These are phyloP conservation scores for Coracias cyanogaster DNA, from an alignment of 2,797 vertebrate genomes.

Conservation along the genomic window DNA sequence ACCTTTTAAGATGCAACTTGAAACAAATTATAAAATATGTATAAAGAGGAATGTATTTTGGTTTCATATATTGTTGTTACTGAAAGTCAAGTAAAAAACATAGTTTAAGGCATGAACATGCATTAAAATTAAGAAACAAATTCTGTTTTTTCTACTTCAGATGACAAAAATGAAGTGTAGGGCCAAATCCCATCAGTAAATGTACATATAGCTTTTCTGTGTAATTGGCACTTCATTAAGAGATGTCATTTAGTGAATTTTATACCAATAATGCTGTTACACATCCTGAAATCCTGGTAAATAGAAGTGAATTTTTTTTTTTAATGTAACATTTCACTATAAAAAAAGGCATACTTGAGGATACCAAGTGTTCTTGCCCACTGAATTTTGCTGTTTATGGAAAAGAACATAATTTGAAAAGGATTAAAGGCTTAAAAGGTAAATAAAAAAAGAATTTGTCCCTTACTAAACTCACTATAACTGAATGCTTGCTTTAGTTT, in stretches of 20 bases:
- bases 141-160: slow-evolving; percentile 22
- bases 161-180: not conserved
- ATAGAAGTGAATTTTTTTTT: not conserved
- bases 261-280: not conserved
- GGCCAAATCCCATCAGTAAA: not conserved
- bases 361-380: not conserved
- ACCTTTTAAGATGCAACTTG: slow-evolving; percentile 77
- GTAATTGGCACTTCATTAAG: not conserved
- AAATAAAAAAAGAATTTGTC: slow-evolving; percentile 29
- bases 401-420: slow-evolving; percentile 31
- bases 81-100: slow-evolving; percentile 82
- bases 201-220: not conserved
- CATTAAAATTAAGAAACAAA: slow-evolving; percentile 65
- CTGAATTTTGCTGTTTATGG: slow-evolving; percentile 3
- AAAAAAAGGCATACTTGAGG: not conserved
- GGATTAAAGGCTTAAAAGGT: slow-evolving; percentile 49
- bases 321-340: not conserved
- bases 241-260: not conserved
- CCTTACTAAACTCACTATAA: not conserved
- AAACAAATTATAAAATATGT: slow-evolving; percentile 83
- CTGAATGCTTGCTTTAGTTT: slow-evolving; percentile 19
- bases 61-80: slow-evolving; percentile 47
- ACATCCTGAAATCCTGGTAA: not conserved
- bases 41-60: slow-evolving; percentile 76
- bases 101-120: slow-evolving; percentile 55